Evolutionary conservation across 2,888 invertebrate species (phyloP), one percentile per base, ranked within the genome.

Genomic region (Stenodera caucasica): DNA sequence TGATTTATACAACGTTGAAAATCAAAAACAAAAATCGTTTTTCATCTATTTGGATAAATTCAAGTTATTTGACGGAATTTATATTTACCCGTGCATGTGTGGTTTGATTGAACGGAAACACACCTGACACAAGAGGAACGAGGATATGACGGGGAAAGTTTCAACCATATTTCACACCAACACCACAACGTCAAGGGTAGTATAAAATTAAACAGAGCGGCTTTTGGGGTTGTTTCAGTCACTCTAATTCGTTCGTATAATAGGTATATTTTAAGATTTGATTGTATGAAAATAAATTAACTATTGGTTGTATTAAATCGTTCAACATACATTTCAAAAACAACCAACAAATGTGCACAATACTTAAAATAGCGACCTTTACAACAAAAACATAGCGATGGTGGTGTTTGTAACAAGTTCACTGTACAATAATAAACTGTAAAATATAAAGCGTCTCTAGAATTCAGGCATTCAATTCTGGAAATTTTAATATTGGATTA

Each of bases 331-430:
- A 21, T 21, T 40, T 40, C 9, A 40, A 40, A 40, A 40, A 18
- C 37, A 11, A 18, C 37, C 37, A 40, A 45, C 45, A 45, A 45
- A 45, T 45, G 45, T 45, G 45, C 45, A 45, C 45, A 45, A 45
- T 45, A 45, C 45, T 45, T 18, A 45, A 45, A 45, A 45, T 45
- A 45, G 45, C 45, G 12, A 11, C 45, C 21, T 21, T 45, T 45
- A 45, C 7, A 21, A 45, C 15, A 18, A 45, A 18, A 18, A 45
- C 45, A 45, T 9, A 26, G 4, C 7, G 26, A 26, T 26, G 45
- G 2, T 40, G 37, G 18, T 40, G 37, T 40, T 40, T 45, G 21
- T 45, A 45, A 45, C 15, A 45, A 45, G 45, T 45, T 45, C 45
- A 45, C 45, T 45, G 45, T 21, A 45, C 45, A 45, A 45, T 45